Evolutionary conservation across 2,888 invertebrate species (phyloP).

Genomic region (Lasioglossum pauxillum): DNA sequence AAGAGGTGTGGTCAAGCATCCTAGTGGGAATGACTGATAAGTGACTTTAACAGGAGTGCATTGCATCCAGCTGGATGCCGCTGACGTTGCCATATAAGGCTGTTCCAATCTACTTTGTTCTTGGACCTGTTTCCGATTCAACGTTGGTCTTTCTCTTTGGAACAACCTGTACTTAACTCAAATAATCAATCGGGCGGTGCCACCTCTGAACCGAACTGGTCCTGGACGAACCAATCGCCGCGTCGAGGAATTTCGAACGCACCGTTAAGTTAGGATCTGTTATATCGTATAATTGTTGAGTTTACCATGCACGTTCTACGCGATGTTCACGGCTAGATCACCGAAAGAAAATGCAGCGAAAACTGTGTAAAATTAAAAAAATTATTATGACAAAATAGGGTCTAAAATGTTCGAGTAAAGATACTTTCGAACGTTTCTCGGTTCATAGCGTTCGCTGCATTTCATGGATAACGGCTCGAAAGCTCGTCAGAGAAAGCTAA

Average conservation of each 20-base stretch:
- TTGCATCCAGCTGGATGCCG: neutral
- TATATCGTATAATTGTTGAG: constrained; percentile 58
- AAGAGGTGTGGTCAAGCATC: neutral
- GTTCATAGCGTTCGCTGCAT: constrained; percentile 60
- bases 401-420: neutral
- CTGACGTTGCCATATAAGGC: neutral
- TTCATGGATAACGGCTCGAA: constrained; percentile 36
- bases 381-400: neutral
- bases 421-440: constrained; percentile 5
- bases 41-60: neutral
- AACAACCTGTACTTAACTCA: neutral
- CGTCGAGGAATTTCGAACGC: constrained; percentile 15
- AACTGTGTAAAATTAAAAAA: neutral
- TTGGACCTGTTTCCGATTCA: neutral
- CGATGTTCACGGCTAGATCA: constrained; percentile 20
- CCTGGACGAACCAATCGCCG: neutral
- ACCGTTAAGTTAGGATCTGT: constrained; percentile 52
- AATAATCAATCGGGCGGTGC: too few relatives aligned
- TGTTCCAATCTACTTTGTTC: neutral
- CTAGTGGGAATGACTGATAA: neutral
- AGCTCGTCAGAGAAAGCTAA: constrained; percentile 42
- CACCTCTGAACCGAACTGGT: constrained; percentile 2
- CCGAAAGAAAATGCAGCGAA: constrained; percentile 31
- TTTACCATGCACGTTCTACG: constrained; percentile 55
- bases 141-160: neutral